phyloP scores from a whole-genome alignment of 2,113 vertebrate species.

The Lates calcarifer region DNA sequence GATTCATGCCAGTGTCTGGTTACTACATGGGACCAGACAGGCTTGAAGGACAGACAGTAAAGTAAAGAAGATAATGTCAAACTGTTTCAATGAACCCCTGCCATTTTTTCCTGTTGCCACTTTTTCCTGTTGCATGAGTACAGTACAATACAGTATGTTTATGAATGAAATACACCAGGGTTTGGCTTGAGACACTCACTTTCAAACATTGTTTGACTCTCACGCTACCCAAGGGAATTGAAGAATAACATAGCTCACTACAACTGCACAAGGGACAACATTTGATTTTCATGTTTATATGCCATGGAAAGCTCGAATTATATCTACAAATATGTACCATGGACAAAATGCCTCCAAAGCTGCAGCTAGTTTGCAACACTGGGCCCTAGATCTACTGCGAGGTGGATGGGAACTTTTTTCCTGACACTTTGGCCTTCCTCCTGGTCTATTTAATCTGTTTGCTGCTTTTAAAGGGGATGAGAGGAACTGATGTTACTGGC shows the following conservation, averaged over 20 bases:
- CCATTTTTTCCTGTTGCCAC: neutral
- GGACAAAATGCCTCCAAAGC: neutral
- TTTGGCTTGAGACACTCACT: neutral
- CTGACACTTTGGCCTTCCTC: neutral
- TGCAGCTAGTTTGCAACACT: neutral
- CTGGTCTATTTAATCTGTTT: conserved; percentile 9
- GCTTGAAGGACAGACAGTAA: neutral
- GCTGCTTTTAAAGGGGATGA: conserved; percentile 2
- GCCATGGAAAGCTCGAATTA: neutral
- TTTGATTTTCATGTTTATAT: neutral
- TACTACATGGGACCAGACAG: neutral
- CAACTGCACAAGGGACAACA: neutral
- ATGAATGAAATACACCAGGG: neutral
- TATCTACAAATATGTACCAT: neutral
- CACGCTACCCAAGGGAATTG: neutral
- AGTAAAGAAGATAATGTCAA: neutral
- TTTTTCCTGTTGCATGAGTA: neutral
- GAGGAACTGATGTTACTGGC: neutral
- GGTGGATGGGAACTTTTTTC: neutral
- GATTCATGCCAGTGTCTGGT: neutral
- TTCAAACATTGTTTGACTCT: neutral
- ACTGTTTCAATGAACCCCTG: neutral
- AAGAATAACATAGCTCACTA: neutral
- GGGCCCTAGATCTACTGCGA: neutral
- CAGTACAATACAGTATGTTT: neutral